Evolutionary conservation across 2,113 vertebrate species (phyloP), one percentile per base, ranked within the genome.

Genomic region (Hypomesus transpacificus): DNA sequence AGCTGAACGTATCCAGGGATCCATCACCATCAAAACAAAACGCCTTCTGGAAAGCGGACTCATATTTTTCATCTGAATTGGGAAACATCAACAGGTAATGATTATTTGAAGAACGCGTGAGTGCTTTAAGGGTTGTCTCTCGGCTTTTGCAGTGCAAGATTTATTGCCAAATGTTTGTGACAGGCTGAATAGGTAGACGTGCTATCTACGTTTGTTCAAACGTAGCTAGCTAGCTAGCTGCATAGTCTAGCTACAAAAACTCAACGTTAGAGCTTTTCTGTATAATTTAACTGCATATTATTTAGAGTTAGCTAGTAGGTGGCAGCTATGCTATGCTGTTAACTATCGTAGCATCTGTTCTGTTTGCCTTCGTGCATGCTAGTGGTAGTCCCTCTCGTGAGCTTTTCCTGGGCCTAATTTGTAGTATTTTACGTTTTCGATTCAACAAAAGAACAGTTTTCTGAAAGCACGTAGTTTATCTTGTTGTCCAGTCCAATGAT

Each of bases 11-110:
- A 34, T 34, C 7, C 6, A 6, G 31, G 31, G 31, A n/a, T 60
- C 21, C 11, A 26, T 60, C 22, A 60, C n/a, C 9, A 61, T 61
- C 59, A 14, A 14, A 87, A 86, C 76, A 89, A 74, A 74, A 75
- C 1, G 58, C 26, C 75, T 73, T 14, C 53, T 68, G 56, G 8
- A 50, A 65, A 73, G 70, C 80, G 79, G 56, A 24, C 3, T 74
- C 11, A 53, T 9, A 7, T 56, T 84, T 88, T 79, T 85, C 87
- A 67, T 14, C 76, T 86, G 17, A 53, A 56, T 80, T 73, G 83
- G 83, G n/a, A 31, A 70, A 18, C 46, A 67, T 80, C 52, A 90
- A 87, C 90, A 92, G 91, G 91, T 89, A 21, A 65, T 3, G 14
- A 11, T 14, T 28, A 17, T n/a, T 6, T 18, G 3, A 16, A 56